A percentile compares a stretch with the other conserved stretches of the same genome.
phyloP scores from a whole-genome alignment of 2,113 vertebrate genomes.

The Cavia porcellus region DNA sequence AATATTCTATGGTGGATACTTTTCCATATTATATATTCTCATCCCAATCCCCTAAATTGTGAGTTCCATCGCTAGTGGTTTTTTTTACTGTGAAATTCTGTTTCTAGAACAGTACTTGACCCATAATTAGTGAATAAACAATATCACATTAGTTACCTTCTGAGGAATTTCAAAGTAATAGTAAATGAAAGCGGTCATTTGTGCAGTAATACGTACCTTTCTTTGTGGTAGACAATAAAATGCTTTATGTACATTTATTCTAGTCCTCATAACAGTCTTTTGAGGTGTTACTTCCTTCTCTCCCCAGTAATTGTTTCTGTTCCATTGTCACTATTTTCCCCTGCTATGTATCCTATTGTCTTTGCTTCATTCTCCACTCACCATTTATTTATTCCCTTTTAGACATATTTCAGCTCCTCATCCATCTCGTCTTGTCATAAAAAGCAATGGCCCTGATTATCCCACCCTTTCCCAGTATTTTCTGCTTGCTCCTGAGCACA shows the following conservation, averaged over 20 bases:
- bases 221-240: background rate
- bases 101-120: slow-evolving; percentile 17
- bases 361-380: background rate
- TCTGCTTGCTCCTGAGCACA: background rate
- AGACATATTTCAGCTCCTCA: background rate
- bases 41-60: background rate
- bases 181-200: background rate
- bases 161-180: slow-evolving; percentile 11
- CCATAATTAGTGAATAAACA: background rate
- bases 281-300: background rate
- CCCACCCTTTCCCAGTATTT: background rate
- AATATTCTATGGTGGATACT: background rate
- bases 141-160: background rate
- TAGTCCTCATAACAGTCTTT: background rate
- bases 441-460: background rate
- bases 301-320: background rate
- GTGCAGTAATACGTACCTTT: background rate
- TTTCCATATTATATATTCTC: background rate
- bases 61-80: background rate
- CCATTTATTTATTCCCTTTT: background rate
- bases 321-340: background rate
- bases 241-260: background rate
- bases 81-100: background rate
- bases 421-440: background rate
- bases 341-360: background rate